A percentile compares a stretch with the other conserved stretches of the same genome.
phyloP scores from a whole-genome alignment of 2,113 vertebrate species.

The Euleptes europaea region DNA sequence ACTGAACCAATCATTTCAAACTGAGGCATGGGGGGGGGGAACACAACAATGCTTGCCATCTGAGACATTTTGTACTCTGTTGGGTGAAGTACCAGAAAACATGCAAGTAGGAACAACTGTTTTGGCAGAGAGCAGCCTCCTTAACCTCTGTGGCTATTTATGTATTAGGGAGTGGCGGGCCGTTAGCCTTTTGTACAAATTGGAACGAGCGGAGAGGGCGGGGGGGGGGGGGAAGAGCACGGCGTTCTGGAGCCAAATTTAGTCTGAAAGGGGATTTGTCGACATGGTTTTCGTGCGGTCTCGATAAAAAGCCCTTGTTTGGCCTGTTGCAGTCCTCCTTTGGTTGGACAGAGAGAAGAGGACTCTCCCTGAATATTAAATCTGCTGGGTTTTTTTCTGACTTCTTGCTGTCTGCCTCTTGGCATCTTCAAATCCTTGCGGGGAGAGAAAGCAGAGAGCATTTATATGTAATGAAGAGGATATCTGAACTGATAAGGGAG shows the following conservation, averaged over 20 bases:
- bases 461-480: background rate
- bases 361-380: conserved; percentile 57
- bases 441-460: background rate
- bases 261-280: conserved; percentile 53
- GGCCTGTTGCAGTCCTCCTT: conserved; percentile 18
- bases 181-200: conserved; percentile 37
- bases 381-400: conserved; percentile 36
- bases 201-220: conserved; percentile 21
- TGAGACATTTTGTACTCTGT: conserved; percentile 27
- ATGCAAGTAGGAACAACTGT: conserved; percentile 11
- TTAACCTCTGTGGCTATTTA: conserved; percentile 26
- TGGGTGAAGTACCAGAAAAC: conserved; percentile 30
- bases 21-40: background rate
- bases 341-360: conserved; percentile 30
- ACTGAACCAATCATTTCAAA: background rate
- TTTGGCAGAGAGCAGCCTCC: background rate
- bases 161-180: conserved; percentile 34
- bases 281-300: conserved; percentile 33
- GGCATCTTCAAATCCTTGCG: conserved; percentile 48
- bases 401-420: conserved; percentile 30
- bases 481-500: conserved; percentile 28
- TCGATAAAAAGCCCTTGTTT: conserved; percentile 43
- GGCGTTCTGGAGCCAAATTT: conserved; percentile 2
- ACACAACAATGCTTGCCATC: background rate
- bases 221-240: conserved; percentile 27